These are phyloP conservation scores for Rousettus madagascariensis DNA, from an alignment of 2,797 vertebrate genomes.

Conservation along the genomic window DNA sequence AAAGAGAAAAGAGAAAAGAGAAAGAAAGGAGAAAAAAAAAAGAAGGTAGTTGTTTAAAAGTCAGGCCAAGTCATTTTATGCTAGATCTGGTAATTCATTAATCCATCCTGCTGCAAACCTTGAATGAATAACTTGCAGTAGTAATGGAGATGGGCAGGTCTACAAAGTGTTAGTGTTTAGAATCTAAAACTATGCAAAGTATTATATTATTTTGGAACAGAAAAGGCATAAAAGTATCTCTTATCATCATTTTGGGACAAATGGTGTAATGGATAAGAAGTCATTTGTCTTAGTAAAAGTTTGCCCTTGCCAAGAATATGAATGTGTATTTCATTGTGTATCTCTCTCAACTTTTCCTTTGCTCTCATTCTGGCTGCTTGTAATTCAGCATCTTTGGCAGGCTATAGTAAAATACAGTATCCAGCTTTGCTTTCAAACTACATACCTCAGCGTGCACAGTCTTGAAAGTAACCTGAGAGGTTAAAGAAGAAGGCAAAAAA, in stretches of 20 bases:
- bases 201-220: slow-evolving; percentile 66
- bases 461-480: slow-evolving; percentile 74
- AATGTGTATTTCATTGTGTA: slow-evolving; percentile 34
- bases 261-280: slow-evolving; percentile 72
- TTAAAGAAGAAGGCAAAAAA: slow-evolving; percentile 27
- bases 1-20: too few relatives aligned
- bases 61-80: slow-evolving; percentile 86
- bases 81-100: slow-evolving; percentile 91
- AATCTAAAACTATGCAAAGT: slow-evolving; percentile 75
- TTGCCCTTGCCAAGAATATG: slow-evolving; percentile 70
- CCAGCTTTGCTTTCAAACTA: slow-evolving; percentile 73
- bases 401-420: slow-evolving; percentile 41
- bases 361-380: slow-evolving; percentile 42
- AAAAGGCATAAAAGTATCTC: slow-evolving; percentile 14
- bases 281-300: slow-evolving; percentile 76
- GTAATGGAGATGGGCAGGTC: slow-evolving; percentile 77
- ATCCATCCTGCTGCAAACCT: slow-evolving; percentile 84
- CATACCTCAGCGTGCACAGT: neutral
- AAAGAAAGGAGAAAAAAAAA: slow-evolving; percentile 62
- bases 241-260: slow-evolving; percentile 68
- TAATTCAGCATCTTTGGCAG: slow-evolving; percentile 72
- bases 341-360: slow-evolving; percentile 41
- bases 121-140: slow-evolving; percentile 87
- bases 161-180: slow-evolving; percentile 67
- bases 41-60: slow-evolving; percentile 84